Conservation (phyloP, 2,113 vertebrate genomes). For the Oncorhynchus clarkii region DNA sequence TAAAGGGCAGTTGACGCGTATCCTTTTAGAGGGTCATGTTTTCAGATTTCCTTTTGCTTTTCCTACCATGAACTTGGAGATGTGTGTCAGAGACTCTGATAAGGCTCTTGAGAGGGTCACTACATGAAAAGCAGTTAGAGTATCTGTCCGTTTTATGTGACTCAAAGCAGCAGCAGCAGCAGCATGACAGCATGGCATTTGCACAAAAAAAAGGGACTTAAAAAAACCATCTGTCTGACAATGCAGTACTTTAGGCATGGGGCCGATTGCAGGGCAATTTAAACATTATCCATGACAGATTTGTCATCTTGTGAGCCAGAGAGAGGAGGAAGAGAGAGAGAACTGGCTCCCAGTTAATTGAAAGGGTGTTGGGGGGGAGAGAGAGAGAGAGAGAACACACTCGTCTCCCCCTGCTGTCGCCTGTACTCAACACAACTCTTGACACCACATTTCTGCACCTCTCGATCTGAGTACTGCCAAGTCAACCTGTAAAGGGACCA, state of each 20-base stretch:
- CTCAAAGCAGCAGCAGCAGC: too few relatives aligned
- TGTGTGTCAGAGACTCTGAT: conserved; percentile 50
- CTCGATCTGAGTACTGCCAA: too few relatives aligned
- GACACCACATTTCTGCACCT: too few relatives aligned
- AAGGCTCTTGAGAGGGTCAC: conserved; percentile 35
- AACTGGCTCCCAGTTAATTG: conserved; percentile 33
- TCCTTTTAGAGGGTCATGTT: conserved; percentile 67
- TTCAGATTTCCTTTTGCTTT: conserved; percentile 69
- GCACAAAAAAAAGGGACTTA: too few relatives aligned
- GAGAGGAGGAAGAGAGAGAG: conserved; percentile 23
- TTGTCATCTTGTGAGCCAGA: conserved; percentile 16
- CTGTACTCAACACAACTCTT: too few relatives aligned
- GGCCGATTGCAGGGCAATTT: neutral
- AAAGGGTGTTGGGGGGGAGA: neutral
- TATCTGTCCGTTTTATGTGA: too few relatives aligned
- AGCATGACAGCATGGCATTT: too few relatives aligned
- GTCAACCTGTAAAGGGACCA: too few relatives aligned
- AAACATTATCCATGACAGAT: conserved; percentile 26
- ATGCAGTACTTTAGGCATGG: conserved; percentile 21
- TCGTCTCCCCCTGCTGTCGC: too few relatives aligned
- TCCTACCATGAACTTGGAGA: conserved; percentile 61
- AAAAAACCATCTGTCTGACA: neutral
- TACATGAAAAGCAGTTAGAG: conserved; percentile 28
- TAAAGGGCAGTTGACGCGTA: conserved; percentile 65
- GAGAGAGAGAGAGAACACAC: neutral